phyloP scores from a whole-genome alignment of 2,797 vertebrate species.

The Emys orbicularis region DNA sequence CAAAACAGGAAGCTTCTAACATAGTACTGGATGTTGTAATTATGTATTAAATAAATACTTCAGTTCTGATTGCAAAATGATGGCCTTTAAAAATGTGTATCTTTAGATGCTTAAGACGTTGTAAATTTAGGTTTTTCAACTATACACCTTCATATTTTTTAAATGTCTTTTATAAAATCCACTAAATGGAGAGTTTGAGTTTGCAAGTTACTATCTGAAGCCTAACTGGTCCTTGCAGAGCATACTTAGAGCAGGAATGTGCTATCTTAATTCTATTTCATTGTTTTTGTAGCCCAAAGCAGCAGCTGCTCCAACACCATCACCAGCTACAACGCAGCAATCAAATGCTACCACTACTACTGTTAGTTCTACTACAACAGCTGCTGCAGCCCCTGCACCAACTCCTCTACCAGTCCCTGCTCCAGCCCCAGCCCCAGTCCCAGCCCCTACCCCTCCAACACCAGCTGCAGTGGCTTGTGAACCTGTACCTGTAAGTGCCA shows the following conservation, averaged over 20 bases:
- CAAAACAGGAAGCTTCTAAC: background rate
- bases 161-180: background rate
- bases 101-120: background rate
- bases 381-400: constrained; percentile 72
- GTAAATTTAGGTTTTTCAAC: background rate
- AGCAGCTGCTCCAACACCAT: constrained; percentile 78
- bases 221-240: background rate
- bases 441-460: constrained; percentile 73
- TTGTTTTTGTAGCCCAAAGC: constrained; percentile 87
- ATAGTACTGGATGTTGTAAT: background rate
- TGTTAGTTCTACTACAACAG: constrained; percentile 49
- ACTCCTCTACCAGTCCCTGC: constrained; percentile 62
- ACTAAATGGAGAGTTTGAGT: background rate
- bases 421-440: constrained; percentile 62
- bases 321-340: constrained; percentile 72
- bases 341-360: constrained; percentile 72
- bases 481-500: constrained; percentile 71
- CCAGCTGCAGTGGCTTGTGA: constrained; percentile 76
- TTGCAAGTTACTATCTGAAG: background rate
- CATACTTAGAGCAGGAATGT: background rate
- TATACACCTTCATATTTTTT: background rate
- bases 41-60: background rate
- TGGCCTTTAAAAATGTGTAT: background rate
- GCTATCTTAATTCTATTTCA: constrained; percentile 32
- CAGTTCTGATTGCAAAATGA: background rate